phyloP scores from a whole-genome alignment of 2,797 vertebrate genomes.

The Pagetopsis macropterus region DNA sequence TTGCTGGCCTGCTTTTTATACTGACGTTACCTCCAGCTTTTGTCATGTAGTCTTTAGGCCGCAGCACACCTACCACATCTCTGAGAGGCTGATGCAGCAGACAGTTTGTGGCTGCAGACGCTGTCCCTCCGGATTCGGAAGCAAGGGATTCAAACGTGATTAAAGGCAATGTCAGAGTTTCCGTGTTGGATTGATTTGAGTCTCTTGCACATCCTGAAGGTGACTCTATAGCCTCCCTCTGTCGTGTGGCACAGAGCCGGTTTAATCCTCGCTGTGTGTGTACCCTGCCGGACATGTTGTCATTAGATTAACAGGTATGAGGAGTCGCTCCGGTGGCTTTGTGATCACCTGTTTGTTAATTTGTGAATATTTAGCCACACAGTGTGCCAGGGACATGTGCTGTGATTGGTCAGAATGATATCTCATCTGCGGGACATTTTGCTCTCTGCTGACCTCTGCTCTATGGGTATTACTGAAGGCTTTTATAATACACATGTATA shows the following conservation, averaged over 20 bases:
- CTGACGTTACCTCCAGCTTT: conserved; percentile 61
- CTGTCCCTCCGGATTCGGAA: conserved; percentile 51
- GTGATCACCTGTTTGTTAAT: conserved; percentile 79
- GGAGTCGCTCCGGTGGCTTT: conserved; percentile 66
- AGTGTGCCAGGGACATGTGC: conserved; percentile 48
- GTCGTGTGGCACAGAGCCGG: conserved; percentile 58
- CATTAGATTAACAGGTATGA: conserved; percentile 77
- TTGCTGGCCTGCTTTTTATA: conserved; percentile 55
- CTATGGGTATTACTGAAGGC: conserved; percentile 11
- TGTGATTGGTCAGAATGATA: conserved; percentile 17
- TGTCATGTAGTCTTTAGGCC: conserved; percentile 49
- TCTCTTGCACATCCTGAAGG: conserved; percentile 78
- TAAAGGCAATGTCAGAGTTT: conserved; percentile 70
- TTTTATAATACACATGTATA: background rate
- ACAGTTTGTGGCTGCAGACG: conserved; percentile 49
- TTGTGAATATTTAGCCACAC: conserved; percentile 67
- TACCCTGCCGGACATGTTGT: conserved; percentile 66
- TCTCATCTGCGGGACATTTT: conserved; percentile 35
- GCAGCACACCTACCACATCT: conserved; percentile 18
- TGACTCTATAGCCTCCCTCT: conserved; percentile 63
- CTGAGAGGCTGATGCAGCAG: conserved; percentile 29
- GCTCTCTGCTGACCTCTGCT: conserved; percentile 59
- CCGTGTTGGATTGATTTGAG: conserved; percentile 71
- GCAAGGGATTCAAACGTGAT: conserved; percentile 65
- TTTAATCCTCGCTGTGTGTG: conserved; percentile 64